Evolutionary conservation across 2,888 invertebrate species (phyloP).

Genomic region (Sussaba pulchella): DNA sequence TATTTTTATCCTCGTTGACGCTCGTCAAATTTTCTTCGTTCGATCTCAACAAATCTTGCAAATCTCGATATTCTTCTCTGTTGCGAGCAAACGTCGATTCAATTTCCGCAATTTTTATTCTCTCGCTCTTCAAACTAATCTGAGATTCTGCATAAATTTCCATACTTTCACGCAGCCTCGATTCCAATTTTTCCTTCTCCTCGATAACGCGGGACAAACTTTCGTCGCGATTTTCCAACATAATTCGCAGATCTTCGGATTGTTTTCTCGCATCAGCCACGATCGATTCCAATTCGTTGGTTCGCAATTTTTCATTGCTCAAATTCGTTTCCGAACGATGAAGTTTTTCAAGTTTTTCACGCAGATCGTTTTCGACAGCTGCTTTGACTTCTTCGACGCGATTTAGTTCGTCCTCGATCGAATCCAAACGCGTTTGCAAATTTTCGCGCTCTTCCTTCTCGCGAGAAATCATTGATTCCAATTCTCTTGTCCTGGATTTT

Average conservation of each 20-base stretch:
- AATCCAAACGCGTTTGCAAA: constrained; percentile 60
- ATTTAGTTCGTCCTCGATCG: constrained; percentile 58
- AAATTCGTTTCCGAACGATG: constrained; percentile 54
- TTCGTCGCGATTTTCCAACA: constrained; percentile 40
- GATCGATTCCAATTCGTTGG: background rate
- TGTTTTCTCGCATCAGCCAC: constrained; percentile 45
- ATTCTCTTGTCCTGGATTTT: constrained; percentile 18
- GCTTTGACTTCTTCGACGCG: constrained; percentile 39
- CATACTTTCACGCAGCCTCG: constrained; percentile 50
- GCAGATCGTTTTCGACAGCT: constrained; percentile 54
- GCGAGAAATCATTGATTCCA: constrained; percentile 14
- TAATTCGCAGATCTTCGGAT: constrained; percentile 5
- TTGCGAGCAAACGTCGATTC: background rate
- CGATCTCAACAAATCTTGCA: constrained; percentile 27
- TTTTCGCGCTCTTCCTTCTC: constrained; percentile 58
- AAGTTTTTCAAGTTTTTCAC: constrained; percentile 37
- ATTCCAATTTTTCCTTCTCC: constrained; percentile 53
- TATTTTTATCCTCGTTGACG: constrained; percentile 58
- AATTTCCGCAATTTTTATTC: constrained; percentile 26
- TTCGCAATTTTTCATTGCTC: constrained; percentile 54
- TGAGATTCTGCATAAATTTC: constrained; percentile 55
- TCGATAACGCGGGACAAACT: constrained; percentile 42
- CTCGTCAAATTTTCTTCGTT: constrained; percentile 56
- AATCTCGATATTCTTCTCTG: constrained; percentile 47
- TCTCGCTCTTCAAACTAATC: constrained; percentile 56